phyloP scores from a whole-genome alignment of 2,797 vertebrate genomes.

The Phalloptychus januarius region DNA sequence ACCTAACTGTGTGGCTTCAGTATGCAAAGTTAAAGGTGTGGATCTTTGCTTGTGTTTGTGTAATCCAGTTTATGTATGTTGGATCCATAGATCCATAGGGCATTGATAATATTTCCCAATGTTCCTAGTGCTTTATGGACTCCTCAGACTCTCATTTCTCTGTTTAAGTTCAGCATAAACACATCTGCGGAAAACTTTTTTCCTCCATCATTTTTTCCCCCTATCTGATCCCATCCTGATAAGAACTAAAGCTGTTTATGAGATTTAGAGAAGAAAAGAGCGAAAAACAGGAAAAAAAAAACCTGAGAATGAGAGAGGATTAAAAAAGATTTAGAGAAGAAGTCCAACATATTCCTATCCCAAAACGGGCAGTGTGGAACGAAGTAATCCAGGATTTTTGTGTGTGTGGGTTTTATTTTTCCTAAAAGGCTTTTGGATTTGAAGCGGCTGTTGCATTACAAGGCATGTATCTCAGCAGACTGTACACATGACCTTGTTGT shows the following conservation, averaged over 20 bases:
- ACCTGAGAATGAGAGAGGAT: conserved; percentile 60
- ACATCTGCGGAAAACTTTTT: conserved; percentile 58
- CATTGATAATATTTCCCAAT: conserved; percentile 50
- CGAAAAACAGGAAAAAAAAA: conserved; percentile 30
- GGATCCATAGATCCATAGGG: conserved; percentile 51
- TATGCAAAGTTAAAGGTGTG: conserved; percentile 60
- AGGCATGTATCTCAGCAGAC: conserved; percentile 60
- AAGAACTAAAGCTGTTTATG: conserved; percentile 80
- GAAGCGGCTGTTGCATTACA: conserved; percentile 53
- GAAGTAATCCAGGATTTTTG: conserved; percentile 80
- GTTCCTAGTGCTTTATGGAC: background rate
- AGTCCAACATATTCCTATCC: conserved; percentile 63
- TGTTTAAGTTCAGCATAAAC: conserved; percentile 33
- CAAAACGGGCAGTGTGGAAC: conserved; percentile 66
- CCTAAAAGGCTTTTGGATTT: conserved; percentile 74
- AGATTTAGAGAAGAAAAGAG: conserved; percentile 67
- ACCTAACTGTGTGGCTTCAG: conserved; percentile 53
- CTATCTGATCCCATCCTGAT: conserved; percentile 70
- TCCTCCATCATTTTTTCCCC: conserved; percentile 26
- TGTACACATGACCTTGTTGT: conserved; percentile 48
- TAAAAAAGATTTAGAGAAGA: conserved; percentile 66
- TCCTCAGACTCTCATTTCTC: conserved; percentile 6
- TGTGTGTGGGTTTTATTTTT: conserved; percentile 63
- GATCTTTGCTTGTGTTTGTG: conserved; percentile 48
- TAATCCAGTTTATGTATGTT: conserved; percentile 70